A percentile compares a stretch with the other conserved stretches of the same genome.
Conservation (phyloP, 2,113 vertebrate species). For the Tragulus kanchil region DNA sequence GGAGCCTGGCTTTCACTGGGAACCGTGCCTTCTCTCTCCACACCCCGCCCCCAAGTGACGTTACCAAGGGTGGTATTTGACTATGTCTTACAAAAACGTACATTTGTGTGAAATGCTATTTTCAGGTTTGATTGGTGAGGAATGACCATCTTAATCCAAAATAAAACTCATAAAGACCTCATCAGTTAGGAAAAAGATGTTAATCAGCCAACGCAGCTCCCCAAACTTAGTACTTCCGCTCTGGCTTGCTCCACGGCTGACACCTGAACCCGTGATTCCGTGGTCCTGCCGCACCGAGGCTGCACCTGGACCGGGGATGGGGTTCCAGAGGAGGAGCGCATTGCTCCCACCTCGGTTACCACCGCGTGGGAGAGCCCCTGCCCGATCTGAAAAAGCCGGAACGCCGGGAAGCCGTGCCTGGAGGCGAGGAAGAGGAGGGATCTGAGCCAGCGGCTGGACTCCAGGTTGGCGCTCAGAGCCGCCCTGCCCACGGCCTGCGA, state of each 20-base stretch:
- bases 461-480: background rate
- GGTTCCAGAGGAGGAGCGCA: background rate
- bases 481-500: background rate
- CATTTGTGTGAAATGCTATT: background rate
- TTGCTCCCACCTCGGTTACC: background rate
- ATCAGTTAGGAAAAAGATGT: background rate
- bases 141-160: background rate
- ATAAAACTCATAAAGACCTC: background rate
- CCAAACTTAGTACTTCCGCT: background rate
- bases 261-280: background rate
- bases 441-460: accelerated
- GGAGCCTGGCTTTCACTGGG: background rate
- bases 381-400: background rate
- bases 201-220: background rate
- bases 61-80: background rate
- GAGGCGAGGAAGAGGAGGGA: background rate
- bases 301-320: background rate
- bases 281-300: background rate
- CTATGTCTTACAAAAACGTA: background rate
- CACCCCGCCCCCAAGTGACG: background rate
- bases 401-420: background rate
- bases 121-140: background rate
- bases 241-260: background rate
- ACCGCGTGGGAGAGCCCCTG: too few relatives aligned
- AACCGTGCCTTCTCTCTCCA: background rate